phyloP scores from a whole-genome alignment of 64 coral and sea anemone species.

The Montipora capricornis region DNA sequence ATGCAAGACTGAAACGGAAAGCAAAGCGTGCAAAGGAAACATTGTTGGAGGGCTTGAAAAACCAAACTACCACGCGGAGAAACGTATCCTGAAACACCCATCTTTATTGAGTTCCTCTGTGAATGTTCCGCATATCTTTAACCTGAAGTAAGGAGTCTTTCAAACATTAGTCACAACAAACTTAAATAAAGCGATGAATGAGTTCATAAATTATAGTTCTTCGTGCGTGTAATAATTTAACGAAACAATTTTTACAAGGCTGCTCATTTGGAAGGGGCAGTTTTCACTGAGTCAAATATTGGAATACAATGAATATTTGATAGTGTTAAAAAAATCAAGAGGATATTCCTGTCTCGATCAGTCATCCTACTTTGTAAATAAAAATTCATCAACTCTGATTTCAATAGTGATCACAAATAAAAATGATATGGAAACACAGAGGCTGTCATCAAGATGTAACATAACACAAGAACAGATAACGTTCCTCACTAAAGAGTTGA shows the following conservation, averaged over 20 bases:
- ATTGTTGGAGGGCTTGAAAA: conserved; percentile 8
- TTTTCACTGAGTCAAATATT: no score
- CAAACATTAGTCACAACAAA: conserved; percentile 43
- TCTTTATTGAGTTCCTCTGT: conserved; percentile 34
- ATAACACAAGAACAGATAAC: conserved; percentile 26
- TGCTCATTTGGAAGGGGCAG: background rate
- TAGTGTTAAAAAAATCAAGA: background rate
- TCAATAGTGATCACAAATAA: conserved; percentile 30
- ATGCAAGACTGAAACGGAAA: background rate
- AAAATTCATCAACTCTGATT: conserved; percentile 31
- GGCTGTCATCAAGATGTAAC: conserved; percentile 15
- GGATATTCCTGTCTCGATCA: conserved; percentile 28
- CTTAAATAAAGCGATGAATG: conserved; percentile 56
- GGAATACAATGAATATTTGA: background rate
- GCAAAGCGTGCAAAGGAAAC: background rate
- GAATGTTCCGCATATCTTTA: conserved; percentile 23
- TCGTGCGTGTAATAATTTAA: conserved; percentile 47
- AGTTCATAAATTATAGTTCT: conserved; percentile 55
- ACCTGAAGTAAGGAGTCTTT: conserved; percentile 36
- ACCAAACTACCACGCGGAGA: conserved; percentile 17
- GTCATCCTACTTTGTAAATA: conserved; percentile 46
- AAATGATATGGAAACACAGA: conserved; percentile 31
- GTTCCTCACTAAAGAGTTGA: conserved; percentile 8
- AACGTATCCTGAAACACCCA: conserved; percentile 57
- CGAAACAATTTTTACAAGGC: conserved; percentile 58